Conservation (phyloP, 2,888 invertebrate genomes). For the Leptarthrus brevirostris region DNA sequence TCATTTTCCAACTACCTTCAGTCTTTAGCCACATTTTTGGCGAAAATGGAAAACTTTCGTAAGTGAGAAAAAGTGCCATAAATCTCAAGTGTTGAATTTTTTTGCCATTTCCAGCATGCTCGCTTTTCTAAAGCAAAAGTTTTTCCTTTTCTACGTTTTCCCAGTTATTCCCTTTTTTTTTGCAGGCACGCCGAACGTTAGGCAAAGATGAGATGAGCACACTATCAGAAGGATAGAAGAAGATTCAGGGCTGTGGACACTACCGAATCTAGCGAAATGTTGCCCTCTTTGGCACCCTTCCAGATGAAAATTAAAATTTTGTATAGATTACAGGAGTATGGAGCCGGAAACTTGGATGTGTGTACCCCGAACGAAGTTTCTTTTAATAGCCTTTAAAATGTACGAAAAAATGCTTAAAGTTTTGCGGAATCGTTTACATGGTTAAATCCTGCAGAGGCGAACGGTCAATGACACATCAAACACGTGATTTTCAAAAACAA, state of each 20-base stretch:
- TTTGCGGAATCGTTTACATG: not conserved
- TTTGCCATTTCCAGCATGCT: constrained; percentile 43
- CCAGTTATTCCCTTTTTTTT: not conserved
- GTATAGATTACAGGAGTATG: constrained; percentile 20
- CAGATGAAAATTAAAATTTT: constrained; percentile 47
- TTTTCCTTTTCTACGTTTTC: constrained; percentile 31
- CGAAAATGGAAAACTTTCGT: constrained; percentile 47
- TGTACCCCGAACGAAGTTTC: not conserved
- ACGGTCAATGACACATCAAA: constrained; percentile 16
- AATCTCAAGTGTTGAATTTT: constrained; percentile 49
- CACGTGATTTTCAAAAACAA: constrained; percentile 10
- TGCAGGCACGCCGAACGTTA: not conserved
- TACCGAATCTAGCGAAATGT: constrained; percentile 9
- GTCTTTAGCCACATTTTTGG: constrained; percentile 45
- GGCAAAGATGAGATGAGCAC: constrained; percentile 26
- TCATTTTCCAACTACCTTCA: constrained; percentile 32
- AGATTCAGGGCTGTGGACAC: constrained; percentile 32
- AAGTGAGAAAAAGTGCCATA: constrained; percentile 48
- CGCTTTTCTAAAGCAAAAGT: constrained; percentile 38
- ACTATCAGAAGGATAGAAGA: constrained; percentile 14
- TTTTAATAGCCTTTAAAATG: not conserved
- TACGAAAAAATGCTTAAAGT: not conserved
- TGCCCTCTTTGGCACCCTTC: constrained; percentile 37
- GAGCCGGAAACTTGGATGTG: not conserved
- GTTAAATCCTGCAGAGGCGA: not conserved